These are phyloP conservation scores for Clistopyga incitator DNA, from an alignment of 2,888 invertebrate species.

Conservation along the genomic window DNA sequence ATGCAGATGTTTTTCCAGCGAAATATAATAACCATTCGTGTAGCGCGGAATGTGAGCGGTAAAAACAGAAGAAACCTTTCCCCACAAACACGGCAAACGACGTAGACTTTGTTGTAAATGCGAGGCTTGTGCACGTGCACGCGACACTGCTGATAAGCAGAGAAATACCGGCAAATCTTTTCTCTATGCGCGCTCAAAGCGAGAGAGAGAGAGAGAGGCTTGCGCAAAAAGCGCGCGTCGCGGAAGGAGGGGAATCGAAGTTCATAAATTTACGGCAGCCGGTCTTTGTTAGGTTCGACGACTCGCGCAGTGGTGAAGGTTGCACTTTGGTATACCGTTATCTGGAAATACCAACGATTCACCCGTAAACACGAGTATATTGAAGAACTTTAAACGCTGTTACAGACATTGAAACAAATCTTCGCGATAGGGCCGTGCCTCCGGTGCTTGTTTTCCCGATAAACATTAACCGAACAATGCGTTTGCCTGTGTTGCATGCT, in stretches of 20 bases:
- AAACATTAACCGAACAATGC: slow-evolving; percentile 13
- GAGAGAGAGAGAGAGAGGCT: not conserved
- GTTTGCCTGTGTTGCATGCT: not conserved
- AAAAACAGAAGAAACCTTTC: not conserved
- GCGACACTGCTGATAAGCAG: not conserved
- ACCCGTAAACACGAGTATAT: not conserved
- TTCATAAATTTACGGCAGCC: slow-evolving; percentile 18
- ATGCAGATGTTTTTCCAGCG: not conserved
- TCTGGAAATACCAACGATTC: slow-evolving; percentile 22
- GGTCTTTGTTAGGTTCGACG: slow-evolving; percentile 11
- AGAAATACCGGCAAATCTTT: not conserved
- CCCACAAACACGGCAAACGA: not conserved
- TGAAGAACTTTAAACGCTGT: not conserved
- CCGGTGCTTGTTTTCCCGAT: not conserved
- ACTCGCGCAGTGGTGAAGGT: not conserved
- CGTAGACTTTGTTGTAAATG: not conserved
- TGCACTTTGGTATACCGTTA: slow-evolving; percentile 11
- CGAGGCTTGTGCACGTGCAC: not conserved
- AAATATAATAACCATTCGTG: not conserved
- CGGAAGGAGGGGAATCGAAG: not conserved
- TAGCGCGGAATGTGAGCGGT: not conserved
- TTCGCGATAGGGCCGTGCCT: not conserved
- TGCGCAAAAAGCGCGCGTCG: slow-evolving; percentile 5
- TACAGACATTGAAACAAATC: not conserved
- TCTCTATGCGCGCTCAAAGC: slow-evolving; percentile 4